Evolutionary conservation across 2,797 vertebrate species (phyloP), one percentile per base, ranked within the genome.

Genomic region (Cryptoprocta ferox): DNA sequence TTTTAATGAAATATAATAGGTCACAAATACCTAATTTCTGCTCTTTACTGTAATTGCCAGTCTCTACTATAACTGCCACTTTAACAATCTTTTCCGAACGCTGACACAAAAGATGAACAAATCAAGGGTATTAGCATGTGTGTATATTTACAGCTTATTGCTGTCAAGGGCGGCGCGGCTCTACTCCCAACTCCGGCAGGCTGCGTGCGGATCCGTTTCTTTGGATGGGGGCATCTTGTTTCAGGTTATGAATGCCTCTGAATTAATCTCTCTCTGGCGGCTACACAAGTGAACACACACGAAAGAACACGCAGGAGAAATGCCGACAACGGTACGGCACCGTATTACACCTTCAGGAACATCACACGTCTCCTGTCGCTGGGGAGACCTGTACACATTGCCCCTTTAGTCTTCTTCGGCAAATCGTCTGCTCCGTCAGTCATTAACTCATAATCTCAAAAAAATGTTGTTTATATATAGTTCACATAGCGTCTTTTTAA

Each of bases 1-100:
- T 98, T 98, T 98, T 96, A 98, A 97, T 30, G 96, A 97, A 66
- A 97, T 56, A 79, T 97, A 98, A 98, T 97, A 97, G 98, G 97
- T 97, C 95, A 98, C 92, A 98, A 98, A 98, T 92, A 98, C 92
- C n/a, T 94, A 93, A 97, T 89, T 93, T 95, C 37, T 96, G 84
- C 61, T 98, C 97, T 97, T 96, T 96, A 68, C 85, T 97, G 48
- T 96, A 97, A 93, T 94, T 98, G 87, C 45, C 70, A 93, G 89
- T 81, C 93, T 98, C 97, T 95, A 98, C 89, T 91, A 61, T 15
- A 97, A 94, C 95, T 39, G 89, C 93, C 56, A 97, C 66, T 98
- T 98, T 89, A 98, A 98, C 66, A 91, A 95, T 30, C 71, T 97
- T 93, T 98, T 85, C 56, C 92, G 96, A 98, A 98, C 94, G 30